phyloP scores from a whole-genome alignment of 1,140 invertebrate species.

The Drosophila pectinifera region DNA sequence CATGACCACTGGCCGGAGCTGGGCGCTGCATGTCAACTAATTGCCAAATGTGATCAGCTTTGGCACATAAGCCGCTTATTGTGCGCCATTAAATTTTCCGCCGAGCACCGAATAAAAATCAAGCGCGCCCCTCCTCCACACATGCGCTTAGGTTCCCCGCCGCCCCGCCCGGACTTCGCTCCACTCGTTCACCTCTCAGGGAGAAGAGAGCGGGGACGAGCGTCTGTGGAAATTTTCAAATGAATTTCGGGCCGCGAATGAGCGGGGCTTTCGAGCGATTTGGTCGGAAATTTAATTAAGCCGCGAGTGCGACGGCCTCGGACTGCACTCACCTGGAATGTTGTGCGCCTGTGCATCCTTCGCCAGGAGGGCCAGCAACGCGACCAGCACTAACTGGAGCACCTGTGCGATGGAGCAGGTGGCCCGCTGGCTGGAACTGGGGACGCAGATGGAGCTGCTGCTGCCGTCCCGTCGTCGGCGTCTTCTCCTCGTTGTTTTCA shows the following conservation, averaged over 20 bases:
- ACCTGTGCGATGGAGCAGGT: constrained; percentile 29
- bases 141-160: constrained; percentile 10
- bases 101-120: constrained; percentile 58
- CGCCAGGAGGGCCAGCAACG: constrained; percentile 61
- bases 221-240: constrained; percentile 16
- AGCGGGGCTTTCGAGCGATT: constrained; percentile 25
- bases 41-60: constrained; percentile 81
- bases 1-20: not conserved
- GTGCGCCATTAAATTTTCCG: constrained; percentile 72
- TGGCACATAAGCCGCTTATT: constrained; percentile 76
- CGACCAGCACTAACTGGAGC: constrained; percentile 61
- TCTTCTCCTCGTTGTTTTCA: constrained; percentile 69
- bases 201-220: not conserved
- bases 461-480: constrained; percentile 25
- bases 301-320: not conserved
- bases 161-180: not conserved
- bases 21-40: constrained; percentile 64
- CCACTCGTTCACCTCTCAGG: constrained; percentile 9
- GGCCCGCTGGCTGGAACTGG: constrained; percentile 11
- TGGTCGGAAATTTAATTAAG: constrained; percentile 39
- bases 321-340: constrained; percentile 66
- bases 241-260: constrained; percentile 22
- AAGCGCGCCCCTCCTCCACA: constrained; percentile 39
- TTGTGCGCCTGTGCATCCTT: constrained; percentile 72
- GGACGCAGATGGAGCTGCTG: not conserved